A percentile compares a stretch with the other conserved stretches of the same genome.
Conservation (phyloP, 2,113 vertebrate species). For the Emydura subglobosa region DNA sequence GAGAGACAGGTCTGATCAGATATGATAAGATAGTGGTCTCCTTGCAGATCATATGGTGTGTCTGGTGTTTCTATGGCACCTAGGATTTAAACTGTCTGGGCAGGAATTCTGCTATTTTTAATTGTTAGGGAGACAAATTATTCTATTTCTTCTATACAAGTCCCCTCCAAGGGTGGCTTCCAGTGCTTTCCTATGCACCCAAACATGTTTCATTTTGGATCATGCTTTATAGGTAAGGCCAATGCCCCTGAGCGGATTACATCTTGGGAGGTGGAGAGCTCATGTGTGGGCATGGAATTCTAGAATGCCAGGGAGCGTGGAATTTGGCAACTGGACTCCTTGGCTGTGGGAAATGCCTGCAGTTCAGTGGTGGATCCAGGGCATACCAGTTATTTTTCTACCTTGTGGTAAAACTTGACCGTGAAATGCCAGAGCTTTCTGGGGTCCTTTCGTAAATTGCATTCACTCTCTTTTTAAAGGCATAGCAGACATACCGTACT, state of each 20-base stretch:
- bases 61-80: background rate
- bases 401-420: background rate
- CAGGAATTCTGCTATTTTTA: background rate
- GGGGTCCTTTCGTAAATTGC: background rate
- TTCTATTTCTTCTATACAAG: background rate
- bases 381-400: background rate
- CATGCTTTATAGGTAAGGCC: background rate
- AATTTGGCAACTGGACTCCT: too few species aligned
- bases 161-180: background rate
- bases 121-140: background rate
- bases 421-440: fast-evolving
- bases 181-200: too few species aligned
- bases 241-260: background rate
- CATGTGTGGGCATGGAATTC: background rate
- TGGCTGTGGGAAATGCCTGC: background rate
- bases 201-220: background rate
- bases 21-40: background rate
- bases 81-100: background rate
- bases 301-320: background rate
- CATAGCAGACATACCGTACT: background rate
- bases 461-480: fast-evolving
- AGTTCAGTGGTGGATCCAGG: background rate
- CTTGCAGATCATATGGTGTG: background rate
- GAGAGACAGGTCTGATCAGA: too few species aligned
- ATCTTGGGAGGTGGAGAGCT: fast-evolving